A percentile compares a stretch with the other conserved stretches of the same genome.
Conservation (phyloP, 2,888 invertebrate genomes). For the Drosophila seclusa region DNA sequence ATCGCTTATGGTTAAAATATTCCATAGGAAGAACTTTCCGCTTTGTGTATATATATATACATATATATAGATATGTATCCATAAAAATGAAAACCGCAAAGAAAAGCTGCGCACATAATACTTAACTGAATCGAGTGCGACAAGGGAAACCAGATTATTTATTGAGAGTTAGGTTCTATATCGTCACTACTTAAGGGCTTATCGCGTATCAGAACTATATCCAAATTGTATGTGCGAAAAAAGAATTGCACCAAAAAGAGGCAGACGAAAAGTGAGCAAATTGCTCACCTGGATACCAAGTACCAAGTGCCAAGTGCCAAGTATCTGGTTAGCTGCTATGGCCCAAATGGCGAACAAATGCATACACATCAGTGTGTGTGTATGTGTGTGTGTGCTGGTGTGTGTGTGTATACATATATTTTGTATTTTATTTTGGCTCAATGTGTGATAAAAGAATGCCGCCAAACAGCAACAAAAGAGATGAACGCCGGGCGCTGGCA, state of each 20-base stretch:
- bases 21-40: not conserved
- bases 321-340: not conserved
- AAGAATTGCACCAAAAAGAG: conserved; percentile 18
- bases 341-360: conserved; percentile 23
- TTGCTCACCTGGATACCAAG: conserved; percentile 18
- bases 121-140: not conserved
- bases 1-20: conserved; percentile 4
- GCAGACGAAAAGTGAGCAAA: not conserved
- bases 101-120: not conserved
- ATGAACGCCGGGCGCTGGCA: not conserved
- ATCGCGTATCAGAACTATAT: not conserved
- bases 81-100: not conserved
- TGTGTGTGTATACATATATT: not conserved
- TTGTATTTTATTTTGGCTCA: conserved; percentile 15
- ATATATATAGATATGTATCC: not conserved
- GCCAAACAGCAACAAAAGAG: conserved; percentile 33
- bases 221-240: conserved; percentile 9
- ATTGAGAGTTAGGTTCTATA: not conserved
- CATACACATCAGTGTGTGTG: not conserved
- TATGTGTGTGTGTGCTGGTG: not conserved
- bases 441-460: conserved; percentile 61
- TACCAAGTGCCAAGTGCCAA: conserved; percentile 13
- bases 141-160: not conserved
- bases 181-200: not conserved
- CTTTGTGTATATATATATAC: not conserved